Evolutionary conservation across 2,888 invertebrate species (phyloP).

Genomic region (Oscheius sp.): DNA sequence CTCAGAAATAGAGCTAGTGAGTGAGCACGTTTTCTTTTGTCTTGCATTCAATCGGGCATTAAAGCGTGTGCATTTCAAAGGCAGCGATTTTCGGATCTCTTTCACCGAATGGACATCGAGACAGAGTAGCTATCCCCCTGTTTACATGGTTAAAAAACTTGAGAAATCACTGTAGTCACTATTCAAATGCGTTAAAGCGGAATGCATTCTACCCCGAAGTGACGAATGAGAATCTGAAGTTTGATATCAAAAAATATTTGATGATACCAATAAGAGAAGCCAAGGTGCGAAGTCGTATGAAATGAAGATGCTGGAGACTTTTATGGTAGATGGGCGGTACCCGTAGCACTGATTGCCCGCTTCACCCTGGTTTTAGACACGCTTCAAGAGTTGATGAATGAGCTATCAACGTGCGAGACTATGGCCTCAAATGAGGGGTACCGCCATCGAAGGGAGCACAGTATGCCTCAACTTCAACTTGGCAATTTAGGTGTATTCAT

Average conservation of each 20-base stretch:
- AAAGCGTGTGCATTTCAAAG: conserved; percentile 6
- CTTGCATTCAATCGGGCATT: conserved; percentile 3
- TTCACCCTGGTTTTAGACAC: conserved; percentile 29
- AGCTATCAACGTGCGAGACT: conserved; percentile 27
- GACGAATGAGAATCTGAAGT: no score
- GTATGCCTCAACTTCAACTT: conserved; percentile 8
- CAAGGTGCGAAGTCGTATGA: neutral
- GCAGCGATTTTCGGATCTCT: conserved; percentile 5
- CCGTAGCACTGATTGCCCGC: conserved; percentile 31
- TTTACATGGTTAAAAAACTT: no score
- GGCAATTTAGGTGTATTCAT: conserved; percentile 21
- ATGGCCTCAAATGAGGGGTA: conserved; percentile 23
- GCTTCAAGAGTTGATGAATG: conserved; percentile 27
- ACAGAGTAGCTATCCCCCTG: neutral
- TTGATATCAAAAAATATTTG: no score
- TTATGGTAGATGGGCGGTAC: conserved; percentile 33
- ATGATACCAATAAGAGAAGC: no score
- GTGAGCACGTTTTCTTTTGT: no score
- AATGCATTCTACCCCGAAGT: no score
- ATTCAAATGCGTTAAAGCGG: no score
- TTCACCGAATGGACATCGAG: neutral
- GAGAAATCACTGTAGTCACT: no score
- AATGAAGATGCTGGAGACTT: conserved; percentile 9
- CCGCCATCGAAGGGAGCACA: neutral
- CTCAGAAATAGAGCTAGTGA: no score